Evolutionary conservation across 2,797 vertebrate species (phyloP), one percentile per base, ranked within the genome.

Genomic region (Holocentrus rufus): DNA sequence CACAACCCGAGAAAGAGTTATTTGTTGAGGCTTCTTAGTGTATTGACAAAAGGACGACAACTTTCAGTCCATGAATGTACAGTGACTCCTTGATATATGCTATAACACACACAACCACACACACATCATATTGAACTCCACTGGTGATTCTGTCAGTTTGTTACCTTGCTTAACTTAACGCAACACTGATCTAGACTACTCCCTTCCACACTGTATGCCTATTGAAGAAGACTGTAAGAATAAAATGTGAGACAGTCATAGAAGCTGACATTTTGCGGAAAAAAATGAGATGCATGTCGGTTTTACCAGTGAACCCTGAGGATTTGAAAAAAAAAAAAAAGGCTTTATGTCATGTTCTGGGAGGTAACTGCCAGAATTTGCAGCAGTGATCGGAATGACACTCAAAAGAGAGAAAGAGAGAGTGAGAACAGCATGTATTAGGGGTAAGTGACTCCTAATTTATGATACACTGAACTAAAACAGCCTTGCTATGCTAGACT

Each of bases 401-500:
- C 54, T 46, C 71, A 59, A 11, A 36, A 62, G 15, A 69, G 9
- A 23, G 42, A 65, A 50, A 9, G 7, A 30, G 7, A 4, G 23
- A 17, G 46, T 18, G 46, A 47, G 15, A 47, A 47, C 18, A n/a
- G 46, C 17, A 5, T 8, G 6, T 13, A n/a, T 47, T 18, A 4
- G 46, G 46, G 46, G 5, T 4, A 31, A 15, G 54, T 7, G 14
- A 20, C 11, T 47, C 9, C 31, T 52, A 10, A 44, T 55, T 72
- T 65, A 20, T 25, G 31, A 69, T 55, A n/a, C 52, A 31, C 44
- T 22, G 50, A 39, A 57, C 46, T 31, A 55, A 72, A 72, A 56
- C 10, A 2, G 10, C 52, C 31, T 42, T 55, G 74, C 72, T 50
- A 85, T 68, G 65, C 55, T 39, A 77, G 47, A 69, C 31, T 5